Evolutionary conservation across 2,113 vertebrate species (phyloP).

Genomic region (Sturnus vulgaris): DNA sequence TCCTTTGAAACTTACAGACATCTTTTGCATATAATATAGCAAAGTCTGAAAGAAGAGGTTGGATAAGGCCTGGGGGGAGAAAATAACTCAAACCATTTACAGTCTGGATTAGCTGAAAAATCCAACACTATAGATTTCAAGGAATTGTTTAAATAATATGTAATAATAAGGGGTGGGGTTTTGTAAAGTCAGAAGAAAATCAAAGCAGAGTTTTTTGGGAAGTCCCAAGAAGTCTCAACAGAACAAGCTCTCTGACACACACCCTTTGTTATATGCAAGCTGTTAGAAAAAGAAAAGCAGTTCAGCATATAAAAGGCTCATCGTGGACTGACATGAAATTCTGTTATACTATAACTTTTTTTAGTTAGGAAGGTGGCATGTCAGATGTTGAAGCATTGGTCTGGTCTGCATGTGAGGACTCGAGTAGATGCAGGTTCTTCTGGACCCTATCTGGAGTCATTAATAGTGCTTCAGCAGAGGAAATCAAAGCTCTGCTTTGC

Average conservation of each 20-base stretch:
- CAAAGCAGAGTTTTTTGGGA: not conserved
- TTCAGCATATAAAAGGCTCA: not conserved
- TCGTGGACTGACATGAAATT: not conserved
- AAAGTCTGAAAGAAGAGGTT: not conserved
- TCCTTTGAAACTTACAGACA: not conserved
- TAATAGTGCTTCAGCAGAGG: not conserved
- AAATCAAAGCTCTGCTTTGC: not conserved
- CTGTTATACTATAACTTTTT: not conserved
- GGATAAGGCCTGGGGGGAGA: not conserved
- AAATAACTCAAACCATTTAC: not conserved
- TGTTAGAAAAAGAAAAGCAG: not conserved
- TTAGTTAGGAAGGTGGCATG: not conserved
- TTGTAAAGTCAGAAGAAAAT: not conserved
- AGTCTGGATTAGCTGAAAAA: not conserved
- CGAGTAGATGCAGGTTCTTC: rapidly evolving
- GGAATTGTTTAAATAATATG: not conserved
- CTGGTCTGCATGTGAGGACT: not conserved
- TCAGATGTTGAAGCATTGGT: not conserved
- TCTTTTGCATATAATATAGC: not conserved
- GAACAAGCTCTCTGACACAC: not conserved
- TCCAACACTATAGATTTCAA: not conserved
- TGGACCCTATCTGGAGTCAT: not conserved
- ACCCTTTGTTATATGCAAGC: not conserved
- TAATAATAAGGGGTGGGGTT: not conserved
- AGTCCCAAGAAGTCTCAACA: not conserved